Conservation (phyloP, 2,113 vertebrate genomes). For the Lanius collurio region DNA sequence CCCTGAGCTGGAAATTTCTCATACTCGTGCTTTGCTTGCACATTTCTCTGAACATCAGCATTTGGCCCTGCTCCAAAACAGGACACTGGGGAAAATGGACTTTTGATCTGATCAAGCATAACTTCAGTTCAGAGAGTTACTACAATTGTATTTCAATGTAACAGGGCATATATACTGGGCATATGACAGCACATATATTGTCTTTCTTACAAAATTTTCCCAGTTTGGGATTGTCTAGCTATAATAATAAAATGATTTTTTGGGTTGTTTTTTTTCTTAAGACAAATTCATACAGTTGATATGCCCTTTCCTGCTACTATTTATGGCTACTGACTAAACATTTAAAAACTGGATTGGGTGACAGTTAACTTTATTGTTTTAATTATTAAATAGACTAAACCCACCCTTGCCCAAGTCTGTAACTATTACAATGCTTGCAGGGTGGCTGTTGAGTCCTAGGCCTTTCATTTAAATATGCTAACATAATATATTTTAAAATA, state of each 20-base stretch:
- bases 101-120: background rate
- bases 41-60: background rate
- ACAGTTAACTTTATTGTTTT: background rate
- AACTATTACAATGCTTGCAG: background rate
- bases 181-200: background rate
- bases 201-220: background rate
- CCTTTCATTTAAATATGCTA: background rate
- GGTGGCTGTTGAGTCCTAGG: background rate
- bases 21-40: background rate
- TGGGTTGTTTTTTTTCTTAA: rapidly evolving
- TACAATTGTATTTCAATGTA: background rate
- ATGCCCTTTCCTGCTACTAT: background rate
- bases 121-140: background rate
- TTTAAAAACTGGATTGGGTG: background rate
- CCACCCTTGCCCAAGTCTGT: background rate
- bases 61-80: background rate
- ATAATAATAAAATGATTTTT: background rate
- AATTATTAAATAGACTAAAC: background rate
- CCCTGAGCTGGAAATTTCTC: background rate
- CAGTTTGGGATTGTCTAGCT: background rate
- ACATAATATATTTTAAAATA: background rate
- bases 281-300: background rate
- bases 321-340: background rate
- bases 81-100: background rate
- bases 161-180: background rate